phyloP scores from a whole-genome alignment of 1,140 invertebrate species.

The Leptinotarsa defecta region DNA sequence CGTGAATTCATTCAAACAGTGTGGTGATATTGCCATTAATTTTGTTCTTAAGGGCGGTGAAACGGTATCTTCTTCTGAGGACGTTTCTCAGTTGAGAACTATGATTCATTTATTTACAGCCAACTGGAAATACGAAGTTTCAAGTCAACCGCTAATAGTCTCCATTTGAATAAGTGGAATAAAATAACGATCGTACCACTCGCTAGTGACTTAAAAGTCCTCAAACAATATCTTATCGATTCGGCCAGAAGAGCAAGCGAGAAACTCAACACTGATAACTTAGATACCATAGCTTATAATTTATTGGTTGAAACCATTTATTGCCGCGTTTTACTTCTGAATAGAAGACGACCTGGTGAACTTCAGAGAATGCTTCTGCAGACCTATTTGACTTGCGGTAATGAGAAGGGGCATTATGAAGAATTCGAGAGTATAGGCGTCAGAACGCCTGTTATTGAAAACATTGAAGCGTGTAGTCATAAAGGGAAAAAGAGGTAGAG shows the following conservation, averaged over 20 bases:
- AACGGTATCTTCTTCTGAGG: constrained; percentile 22
- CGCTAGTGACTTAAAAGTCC: constrained; percentile 46
- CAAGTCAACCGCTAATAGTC: constrained; percentile 41
- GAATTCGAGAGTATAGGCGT: constrained; percentile 33
- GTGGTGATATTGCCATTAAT: constrained; percentile 19
- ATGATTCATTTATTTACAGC: constrained; percentile 14
- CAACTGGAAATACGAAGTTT: constrained; percentile 37
- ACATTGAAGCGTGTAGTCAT: constrained; percentile 32
- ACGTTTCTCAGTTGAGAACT: constrained; percentile 24
- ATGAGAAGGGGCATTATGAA: constrained; percentile 32
- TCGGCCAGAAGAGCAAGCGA: constrained; percentile 29
- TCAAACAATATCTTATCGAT: constrained; percentile 22
- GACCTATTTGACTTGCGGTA: constrained; percentile 22
- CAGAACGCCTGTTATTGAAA: constrained; percentile 24
- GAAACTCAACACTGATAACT: constrained; percentile 24
- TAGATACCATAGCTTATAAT: constrained; percentile 38
- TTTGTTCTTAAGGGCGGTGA: neutral
- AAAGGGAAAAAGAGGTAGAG: constrained; percentile 31
- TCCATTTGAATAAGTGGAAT: constrained; percentile 51
- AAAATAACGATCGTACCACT: constrained; percentile 50
- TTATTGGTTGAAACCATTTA: constrained; percentile 34
- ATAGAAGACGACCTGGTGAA: constrained; percentile 31
- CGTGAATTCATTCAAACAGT: constrained; percentile 34
- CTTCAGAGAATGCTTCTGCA: constrained; percentile 30
- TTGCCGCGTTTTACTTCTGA: constrained; percentile 34